These are phyloP conservation scores for Trichoplusia ni DNA, from an alignment of 1,140 invertebrate genomes.

Conservation along the genomic window DNA sequence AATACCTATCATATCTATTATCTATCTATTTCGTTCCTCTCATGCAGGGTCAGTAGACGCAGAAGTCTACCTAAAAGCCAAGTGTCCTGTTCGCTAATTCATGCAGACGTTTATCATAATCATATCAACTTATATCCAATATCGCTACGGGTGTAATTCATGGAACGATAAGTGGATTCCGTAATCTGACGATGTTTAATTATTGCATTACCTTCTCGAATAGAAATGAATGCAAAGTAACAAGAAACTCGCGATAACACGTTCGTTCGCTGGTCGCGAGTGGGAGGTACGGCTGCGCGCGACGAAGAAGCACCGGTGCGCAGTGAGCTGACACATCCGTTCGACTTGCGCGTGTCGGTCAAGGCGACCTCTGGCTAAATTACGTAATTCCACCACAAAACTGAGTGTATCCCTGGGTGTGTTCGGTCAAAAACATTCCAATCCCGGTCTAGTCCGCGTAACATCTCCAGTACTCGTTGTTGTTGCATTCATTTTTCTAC, in stretches of 20 bases:
- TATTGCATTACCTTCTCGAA: conserved; percentile 48
- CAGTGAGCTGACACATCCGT: conserved; percentile 75
- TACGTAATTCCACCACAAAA: conserved; percentile 77
- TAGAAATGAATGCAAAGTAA: conserved; percentile 71
- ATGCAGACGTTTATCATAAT: background rate
- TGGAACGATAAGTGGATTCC: conserved; percentile 52
- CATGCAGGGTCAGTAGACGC: no score
- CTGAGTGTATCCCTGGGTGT: conserved; percentile 71
- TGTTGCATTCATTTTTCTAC: conserved; percentile 24
- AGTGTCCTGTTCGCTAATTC: background rate
- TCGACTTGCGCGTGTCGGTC: conserved; percentile 74
- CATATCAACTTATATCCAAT: conserved; percentile 31
- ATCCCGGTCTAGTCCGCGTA: conserved; percentile 36
- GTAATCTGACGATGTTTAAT: conserved; percentile 65
- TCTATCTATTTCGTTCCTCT: background rate
- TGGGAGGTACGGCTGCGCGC: conserved; percentile 73
- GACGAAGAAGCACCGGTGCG: conserved; percentile 64
- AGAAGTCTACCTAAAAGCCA: no score
- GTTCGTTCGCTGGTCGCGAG: conserved; percentile 56
- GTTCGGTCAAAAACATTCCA: conserved; percentile 63
- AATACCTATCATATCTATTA: no score
- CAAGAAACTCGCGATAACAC: conserved; percentile 73
- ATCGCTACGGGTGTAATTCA: conserved; percentile 41
- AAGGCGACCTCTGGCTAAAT: conserved; percentile 76
- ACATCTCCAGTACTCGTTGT: conserved; percentile 7